Evolutionary conservation across 1,140 invertebrate species (phyloP), one percentile per base, ranked within the genome.

Genomic region (Agraylea sexmaculata): DNA sequence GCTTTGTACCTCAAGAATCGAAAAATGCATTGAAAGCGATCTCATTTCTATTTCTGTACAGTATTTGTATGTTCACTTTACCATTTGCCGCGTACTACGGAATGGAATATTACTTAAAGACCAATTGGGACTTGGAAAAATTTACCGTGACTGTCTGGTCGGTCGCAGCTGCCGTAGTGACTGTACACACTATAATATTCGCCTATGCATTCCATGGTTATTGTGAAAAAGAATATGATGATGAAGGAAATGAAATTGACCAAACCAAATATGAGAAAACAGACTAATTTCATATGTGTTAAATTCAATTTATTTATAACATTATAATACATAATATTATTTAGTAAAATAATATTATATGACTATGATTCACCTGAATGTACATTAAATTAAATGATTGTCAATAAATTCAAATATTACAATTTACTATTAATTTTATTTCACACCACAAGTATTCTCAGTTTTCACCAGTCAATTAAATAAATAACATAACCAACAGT

Each of bases 51-150:
- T 69, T 87, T 27, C 60, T 86, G n/a, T 87, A 79, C 51, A 87
- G 80, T 61, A 54, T 78, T 30, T 71, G 80, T 3, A 88, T 89
- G 84, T 86, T 87, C 50, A 81, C 82, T 4, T 54, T 88, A 39
- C 86, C 86, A 2, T 83, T 89, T 59, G 54, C 63, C 13, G 70
- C 77, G 27, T 89, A 80, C 61, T 87, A 80, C 61, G 74, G 73
- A 8, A 69, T 74, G 8, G 69, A 69, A 41, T 68, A 77, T 54
- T 43, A 75, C 27, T 55, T 86, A 17, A 61, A 68, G 46, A 70
- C 74, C 33, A 70, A 75, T 49, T 78, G 74, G 40, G 62, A 77
- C 5, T 53, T 77, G 30, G 66, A 70, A 37, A 64, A 58, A 41
- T 83, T 75, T 54, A 48, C 66, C 4, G 72, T 69, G 39, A 86